Evolutionary conservation across 2,113 vertebrate species (phyloP).

Genomic region (Platichthys stellatus): DNA sequence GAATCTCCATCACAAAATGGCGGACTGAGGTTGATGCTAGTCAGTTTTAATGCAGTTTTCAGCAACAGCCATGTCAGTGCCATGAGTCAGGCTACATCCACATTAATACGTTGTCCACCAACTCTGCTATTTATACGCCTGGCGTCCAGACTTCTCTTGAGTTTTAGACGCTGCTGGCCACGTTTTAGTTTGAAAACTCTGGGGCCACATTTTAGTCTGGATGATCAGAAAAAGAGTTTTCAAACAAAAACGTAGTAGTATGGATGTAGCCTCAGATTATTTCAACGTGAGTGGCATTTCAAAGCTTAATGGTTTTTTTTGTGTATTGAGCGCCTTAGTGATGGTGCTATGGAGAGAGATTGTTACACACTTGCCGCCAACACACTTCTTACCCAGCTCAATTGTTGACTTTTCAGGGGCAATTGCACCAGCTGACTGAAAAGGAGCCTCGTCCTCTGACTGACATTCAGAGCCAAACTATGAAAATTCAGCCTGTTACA

Average conservation of each 20-base stretch:
- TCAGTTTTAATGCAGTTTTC: conserved; percentile 31
- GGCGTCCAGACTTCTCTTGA: too few species aligned
- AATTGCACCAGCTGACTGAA: conserved; percentile 20
- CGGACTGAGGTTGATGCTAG: conserved; percentile 31
- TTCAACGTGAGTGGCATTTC: conserved; percentile 7
- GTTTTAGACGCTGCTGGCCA: too few species aligned
- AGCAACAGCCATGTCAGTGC: conserved; percentile 32
- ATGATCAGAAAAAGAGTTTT: too few species aligned
- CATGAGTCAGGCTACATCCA: conserved; percentile 9
- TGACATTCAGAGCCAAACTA: conserved; percentile 43
- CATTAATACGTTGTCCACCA: too few species aligned
- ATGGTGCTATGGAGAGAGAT: conserved; percentile 42
- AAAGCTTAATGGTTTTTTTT: conserved; percentile 25
- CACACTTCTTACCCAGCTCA: conserved; percentile 42
- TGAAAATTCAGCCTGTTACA: conserved; percentile 17
- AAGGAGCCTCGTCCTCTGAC: conserved; percentile 61
- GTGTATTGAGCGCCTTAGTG: conserved; percentile 28
- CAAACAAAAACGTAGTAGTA: too few species aligned
- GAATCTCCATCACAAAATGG: conserved; percentile 21
- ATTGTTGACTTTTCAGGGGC: conserved; percentile 1
- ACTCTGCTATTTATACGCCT: too few species aligned
- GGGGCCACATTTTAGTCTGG: too few species aligned
- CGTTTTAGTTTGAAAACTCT: too few species aligned
- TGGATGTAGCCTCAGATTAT: conserved; percentile 10
- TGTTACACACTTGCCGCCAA: conserved; percentile 52